Conservation (phyloP, 1,140 invertebrate genomes). For the Copidosoma floridanum region DNA sequence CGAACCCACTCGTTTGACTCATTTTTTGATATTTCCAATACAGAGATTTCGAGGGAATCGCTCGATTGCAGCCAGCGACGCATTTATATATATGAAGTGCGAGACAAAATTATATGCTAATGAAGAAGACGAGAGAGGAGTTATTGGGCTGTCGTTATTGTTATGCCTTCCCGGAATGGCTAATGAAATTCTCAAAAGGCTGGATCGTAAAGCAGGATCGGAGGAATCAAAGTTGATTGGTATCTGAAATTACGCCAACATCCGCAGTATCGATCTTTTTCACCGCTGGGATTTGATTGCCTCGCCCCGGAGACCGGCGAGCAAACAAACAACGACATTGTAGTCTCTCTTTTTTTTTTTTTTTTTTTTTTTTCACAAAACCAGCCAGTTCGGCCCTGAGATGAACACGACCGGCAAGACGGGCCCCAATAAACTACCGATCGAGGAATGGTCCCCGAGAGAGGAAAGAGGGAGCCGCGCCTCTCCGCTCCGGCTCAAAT, state of each 20-base stretch:
- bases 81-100: background rate
- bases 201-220: conserved; percentile 6
- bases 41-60: too few species aligned
- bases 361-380: conserved; percentile 13
- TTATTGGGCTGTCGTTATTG: too few species aligned
- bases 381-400: conserved; percentile 9
- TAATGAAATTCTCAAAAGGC: conserved; percentile 21
- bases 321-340: background rate
- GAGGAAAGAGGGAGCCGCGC: too few species aligned
- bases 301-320: background rate
- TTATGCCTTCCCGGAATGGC: conserved; percentile 10
- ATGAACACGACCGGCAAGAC: conserved; percentile 32
- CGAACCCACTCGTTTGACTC: too few species aligned
- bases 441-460: too few species aligned
- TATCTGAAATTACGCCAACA: conserved; percentile 25
- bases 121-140: conserved; percentile 1
- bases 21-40: too few species aligned
- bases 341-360: background rate
- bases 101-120: conserved; percentile 7
- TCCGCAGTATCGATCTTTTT: conserved; percentile 21
- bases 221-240: conserved; percentile 21
- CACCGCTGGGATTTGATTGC: conserved; percentile 25
- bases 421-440: conserved; percentile 43
- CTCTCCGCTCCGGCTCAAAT: too few species aligned
- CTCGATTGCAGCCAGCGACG: too few species aligned